These are phyloP conservation scores for Siphamia tubifer DNA, from an alignment of 2,113 vertebrate genomes.

Conservation along the genomic window DNA sequence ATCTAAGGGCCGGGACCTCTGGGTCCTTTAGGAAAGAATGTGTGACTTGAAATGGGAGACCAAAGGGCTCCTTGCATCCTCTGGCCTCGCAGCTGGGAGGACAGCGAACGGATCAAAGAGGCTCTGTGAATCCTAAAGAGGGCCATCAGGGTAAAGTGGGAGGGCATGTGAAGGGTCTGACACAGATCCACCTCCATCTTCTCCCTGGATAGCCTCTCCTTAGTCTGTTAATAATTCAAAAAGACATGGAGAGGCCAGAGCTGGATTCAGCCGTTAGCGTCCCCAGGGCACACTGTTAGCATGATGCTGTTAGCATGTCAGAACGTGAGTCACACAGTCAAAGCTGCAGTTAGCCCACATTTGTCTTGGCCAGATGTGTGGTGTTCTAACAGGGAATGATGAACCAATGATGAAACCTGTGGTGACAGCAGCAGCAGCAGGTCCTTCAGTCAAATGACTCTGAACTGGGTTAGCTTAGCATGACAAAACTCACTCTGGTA, in stretches of 20 bases:
- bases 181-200: slow-evolving; percentile 7
- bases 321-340: slow-evolving; percentile 32
- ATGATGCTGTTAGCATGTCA: slow-evolving; percentile 11
- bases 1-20: slow-evolving; percentile 55
- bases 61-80: slow-evolving; percentile 48
- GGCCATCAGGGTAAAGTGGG: slow-evolving; percentile 21
- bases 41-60: slow-evolving; percentile 61
- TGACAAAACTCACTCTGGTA: too few relatives aligned
- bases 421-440: background rate
- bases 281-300: slow-evolving; percentile 6
- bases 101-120: slow-evolving; percentile 55
- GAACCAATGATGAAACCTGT: slow-evolving; percentile 25
- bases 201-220: background rate
- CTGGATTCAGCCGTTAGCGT: slow-evolving; percentile 1
- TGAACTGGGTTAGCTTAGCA: background rate
- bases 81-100: slow-evolving; percentile 60
- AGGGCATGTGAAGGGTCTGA: slow-evolving; percentile 49
- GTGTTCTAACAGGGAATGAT: slow-evolving; percentile 1
- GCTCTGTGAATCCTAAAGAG: slow-evolving; percentile 49
- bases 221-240: slow-evolving; percentile 53
- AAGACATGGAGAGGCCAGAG: slow-evolving; percentile 6
- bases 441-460: background rate
- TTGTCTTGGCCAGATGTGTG: slow-evolving; percentile 31
- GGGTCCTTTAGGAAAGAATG: slow-evolving; percentile 68
- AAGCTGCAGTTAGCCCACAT: slow-evolving; percentile 24